These are phyloP conservation scores for Odontomachus brunneus DNA, from an alignment of 1,140 invertebrate genomes.

Conservation along the genomic window DNA sequence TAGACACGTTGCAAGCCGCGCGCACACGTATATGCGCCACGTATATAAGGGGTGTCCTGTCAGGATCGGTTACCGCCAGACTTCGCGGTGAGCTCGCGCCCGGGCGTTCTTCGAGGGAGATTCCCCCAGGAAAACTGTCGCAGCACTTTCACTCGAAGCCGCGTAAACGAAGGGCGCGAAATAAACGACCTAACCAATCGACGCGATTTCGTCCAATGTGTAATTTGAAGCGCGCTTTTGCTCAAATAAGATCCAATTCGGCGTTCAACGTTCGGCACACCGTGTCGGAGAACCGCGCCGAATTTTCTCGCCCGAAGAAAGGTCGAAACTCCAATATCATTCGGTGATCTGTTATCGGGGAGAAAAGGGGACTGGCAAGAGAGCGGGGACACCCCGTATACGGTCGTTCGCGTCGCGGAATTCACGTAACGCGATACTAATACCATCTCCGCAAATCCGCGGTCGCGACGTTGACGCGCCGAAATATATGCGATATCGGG, in stretches of 20 bases:
- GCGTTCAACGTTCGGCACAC: too few species aligned
- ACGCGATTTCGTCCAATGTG: neutral
- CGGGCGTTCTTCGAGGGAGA: neutral
- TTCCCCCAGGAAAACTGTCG: neutral
- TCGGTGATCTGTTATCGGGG: neutral
- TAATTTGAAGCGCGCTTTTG: too few species aligned
- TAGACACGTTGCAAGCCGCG: constrained; percentile 10
- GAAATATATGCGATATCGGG: constrained; percentile 41
- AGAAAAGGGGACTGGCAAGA: neutral
- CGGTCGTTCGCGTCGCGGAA: constrained; percentile 52
- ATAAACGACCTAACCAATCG: too few species aligned
- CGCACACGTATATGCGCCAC: constrained; percentile 28
- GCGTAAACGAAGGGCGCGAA: too few species aligned
- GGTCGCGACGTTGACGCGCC: constrained; percentile 66
- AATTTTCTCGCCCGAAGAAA: neutral
- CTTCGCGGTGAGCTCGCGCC: neutral
- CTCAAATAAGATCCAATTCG: too few species aligned
- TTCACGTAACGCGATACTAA: constrained; percentile 70
- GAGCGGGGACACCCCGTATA: constrained; percentile 54
- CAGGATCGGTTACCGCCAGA: neutral
- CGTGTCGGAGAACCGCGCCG: too few species aligned
- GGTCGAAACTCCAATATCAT: neutral
- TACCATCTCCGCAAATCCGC: constrained; percentile 66
- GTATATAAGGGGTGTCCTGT: constrained; percentile 30
- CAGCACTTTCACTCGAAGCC: too few species aligned